phyloP scores from a whole-genome alignment of 2,113 vertebrate species.

The Indicator indicator region DNA sequence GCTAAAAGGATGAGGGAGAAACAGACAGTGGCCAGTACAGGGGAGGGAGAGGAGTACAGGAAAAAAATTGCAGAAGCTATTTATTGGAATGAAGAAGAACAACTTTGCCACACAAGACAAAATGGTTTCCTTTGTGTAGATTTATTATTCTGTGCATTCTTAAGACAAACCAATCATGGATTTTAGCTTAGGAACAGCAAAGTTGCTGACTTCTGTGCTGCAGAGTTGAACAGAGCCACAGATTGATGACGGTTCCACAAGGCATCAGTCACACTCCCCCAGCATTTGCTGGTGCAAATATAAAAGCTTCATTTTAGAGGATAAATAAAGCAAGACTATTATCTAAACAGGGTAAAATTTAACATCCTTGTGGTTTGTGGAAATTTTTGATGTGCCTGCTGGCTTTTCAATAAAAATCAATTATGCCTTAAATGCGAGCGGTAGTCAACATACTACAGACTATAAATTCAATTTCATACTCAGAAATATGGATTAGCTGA shows the following conservation, averaged over 20 bases:
- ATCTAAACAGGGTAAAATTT: slow-evolving; percentile 87
- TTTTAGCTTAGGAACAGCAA: slow-evolving; percentile 69
- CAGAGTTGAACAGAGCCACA: slow-evolving; percentile 64
- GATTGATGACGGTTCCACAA: slow-evolving; percentile 74
- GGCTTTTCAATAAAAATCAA: slow-evolving; percentile 96
- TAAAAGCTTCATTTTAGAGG: slow-evolving; percentile 83
- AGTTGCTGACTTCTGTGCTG: slow-evolving; percentile 66
- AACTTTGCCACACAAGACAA: slow-evolving; percentile 30
- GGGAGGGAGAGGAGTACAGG: not conserved
- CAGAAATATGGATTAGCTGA: slow-evolving; percentile 91
- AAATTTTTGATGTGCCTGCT: slow-evolving; percentile 93
- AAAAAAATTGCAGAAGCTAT: slow-evolving; percentile 10
- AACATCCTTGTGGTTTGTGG: slow-evolving; percentile 87
- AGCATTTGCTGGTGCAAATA: slow-evolving; percentile 82
- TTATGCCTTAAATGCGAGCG: slow-evolving; percentile 88
- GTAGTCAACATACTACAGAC: slow-evolving; percentile 89
- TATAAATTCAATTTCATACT: slow-evolving; percentile 92
- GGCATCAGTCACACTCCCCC: slow-evolving; percentile 79
- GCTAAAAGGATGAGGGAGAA: slow-evolving; percentile 5
- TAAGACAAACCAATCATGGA: slow-evolving; percentile 71
- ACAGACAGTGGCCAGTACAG: not conserved
- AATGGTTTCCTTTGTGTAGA: slow-evolving; percentile 43
- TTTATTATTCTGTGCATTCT: slow-evolving; percentile 73
- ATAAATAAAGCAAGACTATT: slow-evolving; percentile 85
- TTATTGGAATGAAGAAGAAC: slow-evolving; percentile 62